A percentile compares a stretch with the other conserved stretches of the same genome.
Evolutionary conservation across 1,140 invertebrate genomes (phyloP).

Genomic region (Hyphantria cunea): DNA sequence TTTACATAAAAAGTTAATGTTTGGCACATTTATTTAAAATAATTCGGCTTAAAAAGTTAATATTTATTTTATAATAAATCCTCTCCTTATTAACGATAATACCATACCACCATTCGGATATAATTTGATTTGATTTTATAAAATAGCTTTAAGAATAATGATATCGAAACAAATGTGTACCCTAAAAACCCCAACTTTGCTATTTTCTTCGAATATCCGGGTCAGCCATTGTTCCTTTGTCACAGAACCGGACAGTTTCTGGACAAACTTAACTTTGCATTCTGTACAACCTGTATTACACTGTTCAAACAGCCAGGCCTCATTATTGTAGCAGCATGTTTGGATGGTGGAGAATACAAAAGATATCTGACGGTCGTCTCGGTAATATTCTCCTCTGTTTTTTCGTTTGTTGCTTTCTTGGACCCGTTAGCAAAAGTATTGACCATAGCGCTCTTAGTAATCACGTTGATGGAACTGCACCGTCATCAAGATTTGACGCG

Average conservation of each 20-base stretch:
- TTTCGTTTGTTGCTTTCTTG: slow-evolving; percentile 39
- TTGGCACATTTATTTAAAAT: too few relatives aligned
- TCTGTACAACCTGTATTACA: slow-evolving; percentile 34
- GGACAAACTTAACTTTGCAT: slow-evolving; percentile 55
- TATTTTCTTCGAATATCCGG: slow-evolving; percentile 63
- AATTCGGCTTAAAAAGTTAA: too few relatives aligned
- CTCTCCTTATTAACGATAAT: too few relatives aligned
- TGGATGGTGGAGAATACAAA: slow-evolving; percentile 48
- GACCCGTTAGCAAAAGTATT: slow-evolving; percentile 30
- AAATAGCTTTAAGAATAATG: too few relatives aligned
- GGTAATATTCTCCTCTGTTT: slow-evolving; percentile 47
- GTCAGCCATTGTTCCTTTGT: slow-evolving; percentile 71
- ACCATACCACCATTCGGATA: too few relatives aligned
- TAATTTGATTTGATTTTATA: too few relatives aligned
- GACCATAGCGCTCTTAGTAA: slow-evolving; percentile 48
- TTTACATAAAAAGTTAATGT: too few relatives aligned
- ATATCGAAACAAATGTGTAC: slow-evolving; percentile 28
- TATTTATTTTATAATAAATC: too few relatives aligned
- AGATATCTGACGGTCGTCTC: slow-evolving; percentile 55
- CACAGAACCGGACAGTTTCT: slow-evolving; percentile 50
- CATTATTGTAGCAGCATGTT: slow-evolving; percentile 36
- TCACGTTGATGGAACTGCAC: slow-evolving; percentile 41
- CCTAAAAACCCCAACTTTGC: slow-evolving; percentile 43
- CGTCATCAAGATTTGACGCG: slow-evolving; percentile 12
- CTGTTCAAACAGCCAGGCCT: slow-evolving; percentile 24